A percentile compares a stretch with the other conserved stretches of the same genome.
Evolutionary conservation across 2,797 vertebrate genomes (phyloP).

Genomic region (Halcyon smyrnensis): DNA sequence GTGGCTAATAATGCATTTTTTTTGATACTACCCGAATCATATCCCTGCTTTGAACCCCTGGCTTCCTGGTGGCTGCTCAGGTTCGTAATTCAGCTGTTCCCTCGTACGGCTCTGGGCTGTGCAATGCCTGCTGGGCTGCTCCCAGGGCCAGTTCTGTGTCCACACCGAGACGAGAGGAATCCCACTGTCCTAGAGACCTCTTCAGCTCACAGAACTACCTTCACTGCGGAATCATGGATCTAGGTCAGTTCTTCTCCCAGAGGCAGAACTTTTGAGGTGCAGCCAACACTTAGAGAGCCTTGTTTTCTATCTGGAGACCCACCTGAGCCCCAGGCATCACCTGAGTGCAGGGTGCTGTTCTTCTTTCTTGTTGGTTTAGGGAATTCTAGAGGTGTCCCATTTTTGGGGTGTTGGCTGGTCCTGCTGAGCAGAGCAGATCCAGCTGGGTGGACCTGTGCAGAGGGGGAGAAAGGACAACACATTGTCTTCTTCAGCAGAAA

Average conservation of each 20-base stretch:
- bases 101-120: accelerated
- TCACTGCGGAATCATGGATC: neutral
- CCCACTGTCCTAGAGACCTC: neutral
- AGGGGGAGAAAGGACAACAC: neutral
- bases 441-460: neutral
- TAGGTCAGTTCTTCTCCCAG: neutral
- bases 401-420: neutral
- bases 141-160: accelerated
- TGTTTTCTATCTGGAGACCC: neutral
- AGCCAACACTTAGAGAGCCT: neutral
- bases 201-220: neutral
- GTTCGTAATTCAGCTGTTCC: accelerated
- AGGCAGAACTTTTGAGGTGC: neutral
- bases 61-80: neutral
- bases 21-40: accelerated
- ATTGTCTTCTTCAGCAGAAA: neutral
- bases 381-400: neutral
- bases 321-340: neutral
- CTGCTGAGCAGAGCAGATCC: neutral
- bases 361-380: neutral
- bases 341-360: neutral
- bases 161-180: neutral
- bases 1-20: neutral
- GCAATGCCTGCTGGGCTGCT: neutral
- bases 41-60: neutral